Evolutionary conservation across 1,140 invertebrate species (phyloP).

Genomic region (Phymorhynchus buccinoides): DNA sequence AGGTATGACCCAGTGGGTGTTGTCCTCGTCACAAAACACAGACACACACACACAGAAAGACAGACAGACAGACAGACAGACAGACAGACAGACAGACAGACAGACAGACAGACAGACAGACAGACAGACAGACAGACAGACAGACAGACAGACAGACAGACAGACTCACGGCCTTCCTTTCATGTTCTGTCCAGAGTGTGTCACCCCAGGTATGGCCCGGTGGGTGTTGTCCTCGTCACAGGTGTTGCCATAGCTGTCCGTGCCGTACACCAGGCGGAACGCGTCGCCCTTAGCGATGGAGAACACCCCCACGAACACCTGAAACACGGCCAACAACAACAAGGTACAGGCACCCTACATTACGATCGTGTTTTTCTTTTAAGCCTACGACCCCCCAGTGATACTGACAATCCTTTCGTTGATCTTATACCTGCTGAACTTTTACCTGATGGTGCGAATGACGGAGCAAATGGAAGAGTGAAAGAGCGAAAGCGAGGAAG

Average conservation of each 20-base stretch:
- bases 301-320: conserved; percentile 83
- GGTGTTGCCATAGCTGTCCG: conserved; percentile 95
- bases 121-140: background rate
- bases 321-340: conserved; percentile 36
- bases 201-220: conserved; percentile 80
- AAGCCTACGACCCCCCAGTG: too few relatives aligned
- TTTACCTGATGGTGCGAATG: too few relatives aligned
- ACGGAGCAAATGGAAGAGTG: too few relatives aligned
- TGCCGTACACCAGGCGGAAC: conserved; percentile 89
- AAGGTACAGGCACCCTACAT: too few relatives aligned
- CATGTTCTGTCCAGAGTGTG: conserved; percentile 86
- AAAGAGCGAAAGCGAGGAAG: too few relatives aligned
- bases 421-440: too few relatives aligned
- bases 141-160: background rate
- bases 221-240: conserved; percentile 85
- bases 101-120: background rate
- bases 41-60: too few relatives aligned
- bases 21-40: conserved; percentile 90
- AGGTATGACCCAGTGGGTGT: conserved; percentile 78
- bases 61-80: background rate
- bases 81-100: background rate
- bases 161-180: conserved; percentile 80
- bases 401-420: too few relatives aligned
- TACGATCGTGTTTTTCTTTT: too few relatives aligned
- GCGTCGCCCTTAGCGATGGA: conserved; percentile 92